Percentiles rank a stretch among this genome's conserved stretches.
These are phyloP conservation scores for Peromyscus californicus DNA, from an alignment of 2,113 vertebrate species.

Conservation along the genomic window DNA sequence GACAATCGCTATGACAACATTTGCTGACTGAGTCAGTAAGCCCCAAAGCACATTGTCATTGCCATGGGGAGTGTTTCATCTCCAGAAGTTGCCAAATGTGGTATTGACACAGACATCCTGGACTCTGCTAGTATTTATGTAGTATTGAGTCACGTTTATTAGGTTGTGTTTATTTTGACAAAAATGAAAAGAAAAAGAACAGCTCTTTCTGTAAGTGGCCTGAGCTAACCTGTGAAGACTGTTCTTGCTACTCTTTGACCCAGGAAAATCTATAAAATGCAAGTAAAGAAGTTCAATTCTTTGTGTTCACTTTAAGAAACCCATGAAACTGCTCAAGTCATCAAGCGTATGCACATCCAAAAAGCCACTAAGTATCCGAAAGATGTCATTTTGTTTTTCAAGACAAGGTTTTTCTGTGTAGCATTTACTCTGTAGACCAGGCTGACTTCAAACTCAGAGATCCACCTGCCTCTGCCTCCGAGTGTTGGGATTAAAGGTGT, in stretches of 20 bases:
- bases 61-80: background rate
- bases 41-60: background rate
- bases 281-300: background rate
- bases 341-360: background rate
- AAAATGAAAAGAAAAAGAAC: background rate
- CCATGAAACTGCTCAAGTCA: background rate
- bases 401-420: background rate
- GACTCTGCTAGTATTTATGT: background rate
- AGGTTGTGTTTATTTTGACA: background rate
- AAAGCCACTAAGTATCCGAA: background rate
- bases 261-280: background rate
- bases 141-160: background rate
- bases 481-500: background rate
- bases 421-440: background rate
- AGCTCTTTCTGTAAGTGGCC: background rate
- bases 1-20: accelerated
- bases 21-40: background rate
- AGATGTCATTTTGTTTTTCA: background rate
- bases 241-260: background rate
- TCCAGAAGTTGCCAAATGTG: background rate
- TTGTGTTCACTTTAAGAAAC: background rate
- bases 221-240: background rate
- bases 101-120: background rate
- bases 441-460: background rate
- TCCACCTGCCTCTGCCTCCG: background rate